Conservation (phyloP, 2,888 invertebrate species). For the Plagiodera versicolora region DNA sequence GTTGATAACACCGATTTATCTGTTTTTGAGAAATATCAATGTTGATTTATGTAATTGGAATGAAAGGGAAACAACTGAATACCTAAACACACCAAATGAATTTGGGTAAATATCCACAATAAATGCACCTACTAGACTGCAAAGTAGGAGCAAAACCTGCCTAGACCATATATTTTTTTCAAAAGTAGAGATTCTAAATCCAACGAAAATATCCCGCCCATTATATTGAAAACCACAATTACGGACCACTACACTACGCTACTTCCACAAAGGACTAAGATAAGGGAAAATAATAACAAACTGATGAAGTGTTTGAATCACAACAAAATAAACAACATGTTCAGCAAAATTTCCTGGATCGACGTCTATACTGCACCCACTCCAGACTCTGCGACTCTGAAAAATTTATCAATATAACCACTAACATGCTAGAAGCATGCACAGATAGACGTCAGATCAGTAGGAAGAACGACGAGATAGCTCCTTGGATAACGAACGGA, state of each 20-base stretch:
- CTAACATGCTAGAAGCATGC: neutral
- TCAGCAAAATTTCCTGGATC: neutral
- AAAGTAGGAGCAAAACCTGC: neutral
- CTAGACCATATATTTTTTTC: neutral
- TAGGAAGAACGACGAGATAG: constrained; percentile 1
- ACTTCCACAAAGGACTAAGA: neutral
- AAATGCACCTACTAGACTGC: constrained; percentile 2
- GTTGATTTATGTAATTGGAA: neutral
- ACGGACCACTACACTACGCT: neutral
- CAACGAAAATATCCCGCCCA: neutral
- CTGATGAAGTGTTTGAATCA: neutral
- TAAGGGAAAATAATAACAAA: neutral
- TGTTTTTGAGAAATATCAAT: neutral
- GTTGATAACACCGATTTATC: neutral
- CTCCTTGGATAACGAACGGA: neutral
- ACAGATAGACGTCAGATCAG: neutral
- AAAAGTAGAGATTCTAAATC: neutral
- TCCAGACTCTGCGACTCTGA: neutral
- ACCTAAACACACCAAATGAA: neutral
- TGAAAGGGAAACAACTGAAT: neutral
- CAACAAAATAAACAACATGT: neutral
- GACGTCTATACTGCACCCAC: neutral
- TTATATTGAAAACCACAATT: neutral
- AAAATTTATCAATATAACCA: neutral
- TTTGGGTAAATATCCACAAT: constrained; percentile 3